Conservation (phyloP, 2,797 vertebrate species). For the Cossypha heuglini region DNA sequence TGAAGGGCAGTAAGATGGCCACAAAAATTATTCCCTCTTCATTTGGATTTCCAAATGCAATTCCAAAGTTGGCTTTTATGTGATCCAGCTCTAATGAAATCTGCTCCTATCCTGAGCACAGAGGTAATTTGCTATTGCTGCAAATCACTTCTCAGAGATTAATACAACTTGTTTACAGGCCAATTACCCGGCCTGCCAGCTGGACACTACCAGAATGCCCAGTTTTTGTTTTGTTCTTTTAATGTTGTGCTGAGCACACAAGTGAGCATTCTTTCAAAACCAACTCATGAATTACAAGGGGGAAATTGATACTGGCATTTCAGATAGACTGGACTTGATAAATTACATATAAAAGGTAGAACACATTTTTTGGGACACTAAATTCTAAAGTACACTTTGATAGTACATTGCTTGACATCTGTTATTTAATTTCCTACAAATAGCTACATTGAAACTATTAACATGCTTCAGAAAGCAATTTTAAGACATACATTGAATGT, state of each 20-base stretch:
- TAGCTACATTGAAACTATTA: background rate
- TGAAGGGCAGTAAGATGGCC: background rate
- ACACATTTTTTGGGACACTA: background rate
- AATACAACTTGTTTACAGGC: conserved; percentile 53
- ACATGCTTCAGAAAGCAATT: background rate
- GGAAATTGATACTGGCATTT: background rate
- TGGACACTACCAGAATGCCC: conserved; percentile 47
- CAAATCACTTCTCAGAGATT: conserved; percentile 47
- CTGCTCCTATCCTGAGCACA: background rate
- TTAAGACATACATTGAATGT: background rate
- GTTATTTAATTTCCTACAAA: background rate
- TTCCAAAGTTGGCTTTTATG: background rate
- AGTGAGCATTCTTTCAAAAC: conserved; percentile 57
- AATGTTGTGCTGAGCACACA: conserved; percentile 50
- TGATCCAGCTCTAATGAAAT: background rate
- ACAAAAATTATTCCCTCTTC: background rate
- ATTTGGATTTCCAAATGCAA: background rate
- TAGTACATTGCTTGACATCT: background rate
- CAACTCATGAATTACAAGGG: conserved; percentile 15
- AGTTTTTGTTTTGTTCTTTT: conserved; percentile 51
- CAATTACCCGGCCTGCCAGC: conserved; percentile 41
- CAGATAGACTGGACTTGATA: background rate
- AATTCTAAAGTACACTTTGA: background rate
- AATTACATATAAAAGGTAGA: background rate
- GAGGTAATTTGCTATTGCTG: conserved; percentile 25